Conservation (phyloP, 92 coral and sea anemone genomes). For the Bergia sp. region DNA sequence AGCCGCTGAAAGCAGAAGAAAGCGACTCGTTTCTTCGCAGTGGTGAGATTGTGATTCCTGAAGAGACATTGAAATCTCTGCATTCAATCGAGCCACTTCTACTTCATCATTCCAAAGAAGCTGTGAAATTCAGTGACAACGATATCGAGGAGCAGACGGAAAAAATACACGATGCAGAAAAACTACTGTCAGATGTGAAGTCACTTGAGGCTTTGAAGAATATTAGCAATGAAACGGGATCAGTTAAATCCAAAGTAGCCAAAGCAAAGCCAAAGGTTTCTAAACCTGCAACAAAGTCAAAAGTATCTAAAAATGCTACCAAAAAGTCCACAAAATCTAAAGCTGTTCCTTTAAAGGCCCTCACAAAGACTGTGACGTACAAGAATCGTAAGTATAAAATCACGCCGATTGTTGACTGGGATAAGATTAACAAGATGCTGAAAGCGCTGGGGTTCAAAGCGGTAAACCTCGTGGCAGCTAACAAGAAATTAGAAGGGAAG, state of each 20-base stretch:
- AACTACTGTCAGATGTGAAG: conserved; percentile 79
- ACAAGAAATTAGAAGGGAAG: conserved; percentile 67
- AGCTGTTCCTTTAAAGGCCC: conserved; percentile 77
- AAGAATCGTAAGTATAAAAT: conserved; percentile 88
- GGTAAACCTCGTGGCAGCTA: conserved; percentile 78
- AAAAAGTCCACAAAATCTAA: conserved; percentile 54
- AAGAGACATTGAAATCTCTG: conserved; percentile 63
- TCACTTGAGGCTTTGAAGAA: conserved; percentile 69
- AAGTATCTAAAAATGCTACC: conserved; percentile 43
- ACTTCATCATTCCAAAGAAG: conserved; percentile 75
- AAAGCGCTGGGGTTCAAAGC: conserved; percentile 89
- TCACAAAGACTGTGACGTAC: conserved; percentile 85
- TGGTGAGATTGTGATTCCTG: conserved; percentile 60
- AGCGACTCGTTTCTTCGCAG: conserved; percentile 43
- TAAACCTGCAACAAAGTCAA: conserved; percentile 44
- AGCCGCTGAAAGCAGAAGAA: conserved; percentile 39
- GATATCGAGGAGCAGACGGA: conserved; percentile 77
- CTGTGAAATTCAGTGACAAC: conserved; percentile 79
- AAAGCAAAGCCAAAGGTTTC: conserved; percentile 51
- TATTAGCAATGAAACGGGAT: neutral
- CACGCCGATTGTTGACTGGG: conserved; percentile 90
- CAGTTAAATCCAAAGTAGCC: conserved; percentile 27
- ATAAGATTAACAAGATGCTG: conserved; percentile 79
- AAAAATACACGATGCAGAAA: conserved; percentile 86
- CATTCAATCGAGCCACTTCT: conserved; percentile 84